These are phyloP conservation scores for Brachylomia viminalis DNA, from an alignment of 2,888 invertebrate species.

Conservation along the genomic window DNA sequence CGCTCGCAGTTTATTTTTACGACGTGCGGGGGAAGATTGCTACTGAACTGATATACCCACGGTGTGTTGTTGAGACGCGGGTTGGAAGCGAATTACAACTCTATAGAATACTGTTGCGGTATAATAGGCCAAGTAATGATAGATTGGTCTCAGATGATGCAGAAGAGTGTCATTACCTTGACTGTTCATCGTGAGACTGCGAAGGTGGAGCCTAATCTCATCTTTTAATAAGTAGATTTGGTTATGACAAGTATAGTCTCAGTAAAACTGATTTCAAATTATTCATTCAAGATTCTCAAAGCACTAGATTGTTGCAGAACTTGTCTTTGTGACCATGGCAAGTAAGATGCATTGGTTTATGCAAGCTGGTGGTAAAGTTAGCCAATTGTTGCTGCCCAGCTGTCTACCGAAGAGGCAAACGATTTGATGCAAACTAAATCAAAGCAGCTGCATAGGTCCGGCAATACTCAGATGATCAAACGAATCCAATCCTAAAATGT, in stretches of 20 bases:
- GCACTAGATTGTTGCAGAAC: conserved; percentile 1
- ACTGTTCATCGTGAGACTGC: not conserved
- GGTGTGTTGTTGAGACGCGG: conserved; percentile 24
- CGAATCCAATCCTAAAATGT: too few relatives aligned
- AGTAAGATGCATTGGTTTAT: conserved; percentile 9
- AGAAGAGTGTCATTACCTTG: not conserved
- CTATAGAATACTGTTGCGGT: conserved; percentile 1
- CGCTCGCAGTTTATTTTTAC: conserved; percentile 64
- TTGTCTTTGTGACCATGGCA: not conserved
- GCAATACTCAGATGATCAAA: not conserved
- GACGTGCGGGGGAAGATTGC: conserved; percentile 58
- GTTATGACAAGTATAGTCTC: not conserved
- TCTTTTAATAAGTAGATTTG: not conserved
- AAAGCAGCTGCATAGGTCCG: not conserved
- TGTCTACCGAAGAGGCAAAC: not conserved
- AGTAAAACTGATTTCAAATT: not conserved
- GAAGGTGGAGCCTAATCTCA: not conserved
- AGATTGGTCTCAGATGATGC: not conserved
- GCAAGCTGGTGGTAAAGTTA: conserved; percentile 23
- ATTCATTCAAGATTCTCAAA: conserved; percentile 5
- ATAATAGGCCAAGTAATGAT: not conserved
- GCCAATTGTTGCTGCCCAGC: conserved; percentile 8
- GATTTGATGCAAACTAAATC: conserved; percentile 11
- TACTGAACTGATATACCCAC: conserved; percentile 43
- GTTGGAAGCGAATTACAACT: conserved; percentile 25